Conservation (phyloP, 2,113 vertebrate species). For the Stigmatopora nigra region DNA sequence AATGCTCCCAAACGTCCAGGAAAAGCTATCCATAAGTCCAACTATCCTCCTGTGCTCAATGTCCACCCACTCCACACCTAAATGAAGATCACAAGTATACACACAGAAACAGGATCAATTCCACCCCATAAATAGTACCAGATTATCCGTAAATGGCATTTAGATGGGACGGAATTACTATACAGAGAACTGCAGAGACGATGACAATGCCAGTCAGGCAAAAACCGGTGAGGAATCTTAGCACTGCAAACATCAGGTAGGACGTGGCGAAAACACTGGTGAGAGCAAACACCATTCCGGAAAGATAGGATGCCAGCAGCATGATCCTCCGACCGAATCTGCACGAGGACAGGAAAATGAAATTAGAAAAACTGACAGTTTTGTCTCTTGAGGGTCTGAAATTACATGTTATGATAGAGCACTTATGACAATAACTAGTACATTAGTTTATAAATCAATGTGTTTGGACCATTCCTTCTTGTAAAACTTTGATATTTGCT, state of each 20-base stretch:
- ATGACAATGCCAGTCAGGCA: conserved; percentile 67
- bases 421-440: too few relatives aligned
- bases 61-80: conserved; percentile 74
- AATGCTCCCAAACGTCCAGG: conserved; percentile 62
- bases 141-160: neutral
- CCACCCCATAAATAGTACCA: neutral
- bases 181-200: conserved; percentile 52
- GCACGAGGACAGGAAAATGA: neutral
- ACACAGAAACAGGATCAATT: neutral
- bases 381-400: too few relatives aligned
- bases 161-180: conserved; percentile 42
- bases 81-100: neutral
- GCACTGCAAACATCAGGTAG: conserved; percentile 61
- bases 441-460: too few relatives aligned
- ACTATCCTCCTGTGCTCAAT: conserved; percentile 66
- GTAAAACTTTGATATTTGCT: too few relatives aligned
- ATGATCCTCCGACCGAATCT: conserved; percentile 65
- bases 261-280: conserved; percentile 63
- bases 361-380: neutral
- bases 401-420: too few relatives aligned
- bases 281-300: conserved; percentile 54
- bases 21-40: conserved; percentile 61
- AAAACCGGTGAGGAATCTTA: conserved; percentile 70
- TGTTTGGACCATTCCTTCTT: too few relatives aligned
- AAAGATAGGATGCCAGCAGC: conserved; percentile 61